Base-by-base conservation (phyloP, 2,888 invertebrate genomes). In the Latrodectus elegans region DNA sequence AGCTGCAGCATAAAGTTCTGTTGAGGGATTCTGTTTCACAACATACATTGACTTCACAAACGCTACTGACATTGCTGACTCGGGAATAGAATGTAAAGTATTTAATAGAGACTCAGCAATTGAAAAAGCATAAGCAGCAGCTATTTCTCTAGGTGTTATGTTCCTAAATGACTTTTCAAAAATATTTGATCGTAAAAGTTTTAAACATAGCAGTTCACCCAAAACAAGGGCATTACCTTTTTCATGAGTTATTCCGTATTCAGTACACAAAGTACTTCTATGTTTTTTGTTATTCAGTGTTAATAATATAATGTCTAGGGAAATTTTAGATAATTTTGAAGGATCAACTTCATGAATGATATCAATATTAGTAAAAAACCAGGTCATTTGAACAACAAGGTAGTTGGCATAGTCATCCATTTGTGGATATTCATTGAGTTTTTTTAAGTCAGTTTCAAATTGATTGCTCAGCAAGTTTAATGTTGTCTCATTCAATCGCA, bases 91-190 rank as follows among this genome's bases (percentile, higher is more conserved):
- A 51, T 65, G 70, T 52, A 71, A 80, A 12, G 53, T 52, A 12
- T 75, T 86, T 53, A 75, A 52, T 12, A 86, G 71, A 17, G 75
- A 68, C 71, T 86, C 75, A n/a, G 85, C 80, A 68, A 86, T 80
- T 15, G 85, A 80, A 76, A 86, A 86, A 14, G 73, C 75, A 65
- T 86, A 86, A 0, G 85, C 85, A n/a, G 83, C 83, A 11, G 85
- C 70, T 15, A 80, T 86, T 64, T 86, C 85, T 53, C 75, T 22
- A 8, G 80, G 70, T 2, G 85, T 76, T 12, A 64, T 71, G 52
- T 53, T 75, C 53, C 75, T 22, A 65, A 86, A 86, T 1, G 85
- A 75, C 26, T 38, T 75, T 72, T 70, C 60, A 55, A 86, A 86
- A 70, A 12, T 71, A 70, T 14, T 60, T 1, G 85, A 86, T 49